Evolutionary conservation across 2,888 invertebrate genomes (phyloP).

Genomic region (Ramazzottius varieornatus): DNA sequence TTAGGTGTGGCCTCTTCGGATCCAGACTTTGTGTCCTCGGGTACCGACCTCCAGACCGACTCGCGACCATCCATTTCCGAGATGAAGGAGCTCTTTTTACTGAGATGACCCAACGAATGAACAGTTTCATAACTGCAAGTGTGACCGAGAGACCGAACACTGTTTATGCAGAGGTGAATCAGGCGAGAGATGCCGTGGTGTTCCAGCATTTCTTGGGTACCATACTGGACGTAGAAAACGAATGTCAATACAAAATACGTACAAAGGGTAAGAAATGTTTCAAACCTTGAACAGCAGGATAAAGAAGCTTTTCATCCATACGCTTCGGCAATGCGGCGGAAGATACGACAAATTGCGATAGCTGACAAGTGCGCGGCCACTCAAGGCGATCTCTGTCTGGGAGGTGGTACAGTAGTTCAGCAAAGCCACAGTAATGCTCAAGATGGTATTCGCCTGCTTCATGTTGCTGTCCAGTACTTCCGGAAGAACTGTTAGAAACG

Average conservation of each 20-base stretch:
- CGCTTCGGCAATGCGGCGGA: neutral
- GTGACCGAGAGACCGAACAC: neutral
- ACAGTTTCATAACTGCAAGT: neutral
- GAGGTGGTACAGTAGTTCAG: neutral
- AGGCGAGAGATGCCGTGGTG: neutral
- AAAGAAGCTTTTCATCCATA: neutral
- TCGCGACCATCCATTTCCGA: slow-evolving; percentile 2
- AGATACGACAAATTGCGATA: neutral
- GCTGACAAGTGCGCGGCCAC: neutral
- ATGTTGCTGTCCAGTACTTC: slow-evolving; percentile 2
- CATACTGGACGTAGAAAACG: neutral
- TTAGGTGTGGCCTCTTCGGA: neutral
- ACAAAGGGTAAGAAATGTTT: neutral
- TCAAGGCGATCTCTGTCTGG: neutral
- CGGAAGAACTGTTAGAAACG: neutral
- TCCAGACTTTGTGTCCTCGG: neutral
- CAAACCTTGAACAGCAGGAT: neutral
- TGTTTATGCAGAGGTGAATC: slow-evolving; percentile 1
- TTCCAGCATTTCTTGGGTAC: neutral
- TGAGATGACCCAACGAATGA: neutral
- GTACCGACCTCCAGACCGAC: neutral
- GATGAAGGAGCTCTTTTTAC: slow-evolving; percentile 3
- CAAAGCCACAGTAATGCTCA: neutral
- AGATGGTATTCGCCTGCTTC: neutral
- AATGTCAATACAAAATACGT: too few relatives aligned